Conservation (phyloP, 2,888 invertebrate species). For the Phoronis australis region DNA sequence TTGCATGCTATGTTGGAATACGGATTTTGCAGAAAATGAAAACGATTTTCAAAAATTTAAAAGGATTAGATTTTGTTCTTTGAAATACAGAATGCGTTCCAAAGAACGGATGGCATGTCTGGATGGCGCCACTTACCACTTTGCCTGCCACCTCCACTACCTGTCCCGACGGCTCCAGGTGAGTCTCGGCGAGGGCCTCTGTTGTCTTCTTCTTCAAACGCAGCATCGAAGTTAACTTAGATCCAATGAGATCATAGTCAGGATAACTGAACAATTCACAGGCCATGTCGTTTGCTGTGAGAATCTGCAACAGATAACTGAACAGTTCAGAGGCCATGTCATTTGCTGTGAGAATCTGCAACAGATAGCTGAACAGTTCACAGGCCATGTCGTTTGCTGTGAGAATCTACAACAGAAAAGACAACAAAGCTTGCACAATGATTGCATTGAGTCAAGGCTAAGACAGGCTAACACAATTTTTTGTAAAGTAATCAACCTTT, state of each 20-base stretch:
- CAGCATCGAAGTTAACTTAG: conserved; percentile 47
- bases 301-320: conserved; percentile 59
- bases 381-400: conserved; percentile 67
- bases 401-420: conserved; percentile 60
- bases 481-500: too few relatives aligned
- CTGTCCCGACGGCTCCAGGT: conserved; percentile 56
- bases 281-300: conserved; percentile 66
- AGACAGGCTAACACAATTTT: too few relatives aligned
- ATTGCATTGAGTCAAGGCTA: too few relatives aligned
- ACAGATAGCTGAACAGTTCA: conserved; percentile 48
- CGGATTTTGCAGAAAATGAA: too few relatives aligned
- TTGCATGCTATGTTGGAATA: too few relatives aligned
- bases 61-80: too few relatives aligned
- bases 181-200: conserved; percentile 44
- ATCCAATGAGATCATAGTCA: conserved; percentile 56
- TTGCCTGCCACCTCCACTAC: conserved; percentile 63
- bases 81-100: too few relatives aligned
- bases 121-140: conserved; percentile 52
- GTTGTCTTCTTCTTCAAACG: conserved; percentile 39
- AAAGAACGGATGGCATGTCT: background rate
- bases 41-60: too few relatives aligned
- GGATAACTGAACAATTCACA: conserved; percentile 54
- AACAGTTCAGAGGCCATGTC: conserved; percentile 60
- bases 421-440: too few relatives aligned
- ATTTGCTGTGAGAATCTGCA: conserved; percentile 65